A percentile compares a stretch with the other conserved stretches of the same genome.
Evolutionary conservation across 1,140 invertebrate genomes (phyloP).

Genomic region (Atta colombica): DNA sequence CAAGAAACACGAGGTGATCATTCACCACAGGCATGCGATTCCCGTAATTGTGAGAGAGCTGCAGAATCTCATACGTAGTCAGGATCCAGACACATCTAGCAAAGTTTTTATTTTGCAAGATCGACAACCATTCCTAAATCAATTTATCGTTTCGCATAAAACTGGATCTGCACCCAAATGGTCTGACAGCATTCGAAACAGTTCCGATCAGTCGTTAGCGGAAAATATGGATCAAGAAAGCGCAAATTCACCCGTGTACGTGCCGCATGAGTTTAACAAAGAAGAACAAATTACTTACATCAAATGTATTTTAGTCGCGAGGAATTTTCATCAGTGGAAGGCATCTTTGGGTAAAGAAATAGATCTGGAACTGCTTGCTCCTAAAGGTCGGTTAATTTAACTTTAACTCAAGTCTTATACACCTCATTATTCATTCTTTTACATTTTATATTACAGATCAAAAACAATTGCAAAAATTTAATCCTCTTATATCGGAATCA

Average conservation of each 20-base stretch:
- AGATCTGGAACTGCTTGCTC: conserved; percentile 82
- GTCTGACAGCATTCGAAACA: conserved; percentile 12
- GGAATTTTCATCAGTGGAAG: conserved; percentile 90
- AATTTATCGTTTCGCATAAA: conserved; percentile 47
- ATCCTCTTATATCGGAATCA: conserved; percentile 85
- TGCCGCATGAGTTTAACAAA: conserved; percentile 85
- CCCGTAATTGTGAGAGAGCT: conserved; percentile 88
- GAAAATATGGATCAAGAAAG: conserved; percentile 40
- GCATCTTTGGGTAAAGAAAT: conserved; percentile 79
- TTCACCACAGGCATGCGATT: conserved; percentile 87
- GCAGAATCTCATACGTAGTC: conserved; percentile 84
- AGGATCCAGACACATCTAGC: conserved; percentile 84
- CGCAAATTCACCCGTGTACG: conserved; percentile 79
- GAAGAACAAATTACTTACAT: conserved; percentile 81
- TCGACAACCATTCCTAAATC: conserved; percentile 81
- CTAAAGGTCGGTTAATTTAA: conserved; percentile 81
- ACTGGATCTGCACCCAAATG: conserved; percentile 18
- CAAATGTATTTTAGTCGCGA: conserved; percentile 88
- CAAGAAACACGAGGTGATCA: conserved; percentile 85
- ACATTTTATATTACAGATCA: conserved; percentile 84
- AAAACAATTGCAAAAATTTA: conserved; percentile 89
- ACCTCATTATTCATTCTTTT: not conserved
- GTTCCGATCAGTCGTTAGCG: not conserved
- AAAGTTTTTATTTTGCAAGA: conserved; percentile 83
- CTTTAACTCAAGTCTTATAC: not conserved